Evolutionary conservation across 2,113 vertebrate genomes (phyloP).

Genomic region (Pao palembangensis): DNA sequence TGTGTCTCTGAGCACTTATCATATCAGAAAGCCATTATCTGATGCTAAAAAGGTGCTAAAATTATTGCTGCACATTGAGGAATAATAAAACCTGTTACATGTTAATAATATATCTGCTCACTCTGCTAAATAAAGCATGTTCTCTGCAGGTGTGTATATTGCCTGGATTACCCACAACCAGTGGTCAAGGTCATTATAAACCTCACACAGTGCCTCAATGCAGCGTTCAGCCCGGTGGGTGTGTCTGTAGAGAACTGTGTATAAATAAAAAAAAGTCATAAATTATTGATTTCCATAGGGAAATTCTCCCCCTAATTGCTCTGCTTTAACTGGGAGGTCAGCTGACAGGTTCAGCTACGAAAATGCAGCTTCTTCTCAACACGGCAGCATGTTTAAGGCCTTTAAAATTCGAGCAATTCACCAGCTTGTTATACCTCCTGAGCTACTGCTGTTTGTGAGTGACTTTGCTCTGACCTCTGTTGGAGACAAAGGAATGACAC

Average conservation of each 20-base stretch:
- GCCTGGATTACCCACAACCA: constrained; percentile 10
- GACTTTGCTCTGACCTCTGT: constrained; percentile 57
- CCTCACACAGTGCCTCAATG: constrained; percentile 1
- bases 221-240: constrained; percentile 1
- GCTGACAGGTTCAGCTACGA: constrained; percentile 12
- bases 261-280: constrained; percentile 33
- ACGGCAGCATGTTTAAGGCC: constrained; percentile 10
- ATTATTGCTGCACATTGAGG: constrained; percentile 1
- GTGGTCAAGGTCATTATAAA: constrained; percentile 41
- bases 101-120: constrained; percentile 44
- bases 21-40: neutral
- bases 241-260: constrained; percentile 26
- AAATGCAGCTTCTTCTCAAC: constrained; percentile 1
- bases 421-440: constrained; percentile 9
- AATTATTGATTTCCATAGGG: constrained; percentile 40
- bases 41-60: constrained; percentile 13
- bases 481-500: constrained; percentile 26
- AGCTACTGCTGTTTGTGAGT: constrained; percentile 19
- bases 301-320: constrained; percentile 41
- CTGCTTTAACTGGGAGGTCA: constrained; percentile 16
- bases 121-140: constrained; percentile 28
- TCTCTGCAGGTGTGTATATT: constrained; percentile 18
- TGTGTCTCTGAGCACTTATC: constrained; percentile 3
- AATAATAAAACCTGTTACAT: constrained; percentile 15
- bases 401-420: constrained; percentile 17